phyloP scores from a whole-genome alignment of 2,797 vertebrate genomes.

The Sebastes matsubarae region DNA sequence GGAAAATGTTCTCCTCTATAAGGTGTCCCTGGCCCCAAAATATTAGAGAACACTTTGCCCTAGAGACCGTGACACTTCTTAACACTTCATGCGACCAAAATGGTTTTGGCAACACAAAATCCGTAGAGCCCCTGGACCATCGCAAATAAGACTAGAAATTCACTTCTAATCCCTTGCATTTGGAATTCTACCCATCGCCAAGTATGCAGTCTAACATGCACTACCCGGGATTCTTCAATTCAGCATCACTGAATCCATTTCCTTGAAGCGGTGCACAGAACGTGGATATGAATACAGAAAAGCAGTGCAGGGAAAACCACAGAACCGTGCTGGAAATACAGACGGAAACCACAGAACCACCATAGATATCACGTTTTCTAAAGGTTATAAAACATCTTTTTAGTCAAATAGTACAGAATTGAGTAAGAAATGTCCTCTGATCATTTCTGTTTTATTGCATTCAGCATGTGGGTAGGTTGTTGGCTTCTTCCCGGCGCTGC shows the following conservation, averaged over 20 bases:
- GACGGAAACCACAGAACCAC: background rate
- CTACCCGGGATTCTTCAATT: background rate
- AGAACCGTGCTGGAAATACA: background rate
- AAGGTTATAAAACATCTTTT: background rate
- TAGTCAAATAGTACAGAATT: background rate
- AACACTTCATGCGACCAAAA: background rate
- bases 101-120: background rate
- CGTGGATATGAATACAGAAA: constrained; percentile 9
- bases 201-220: background rate
- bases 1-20: no score
- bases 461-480: background rate
- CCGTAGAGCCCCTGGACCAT: background rate
- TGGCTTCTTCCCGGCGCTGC: background rate
- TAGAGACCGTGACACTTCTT: background rate
- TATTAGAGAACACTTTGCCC: no score
- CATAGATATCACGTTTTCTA: background rate
- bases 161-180: background rate
- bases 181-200: background rate
- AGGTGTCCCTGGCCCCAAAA: no score
- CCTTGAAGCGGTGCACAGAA: background rate
- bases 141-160: background rate
- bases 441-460: background rate
- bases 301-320: background rate
- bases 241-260: background rate
- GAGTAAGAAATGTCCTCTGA: background rate